These are phyloP conservation scores for Typhlichthys subterraneus DNA, from an alignment of 2,797 vertebrate genomes.

Conservation along the genomic window DNA sequence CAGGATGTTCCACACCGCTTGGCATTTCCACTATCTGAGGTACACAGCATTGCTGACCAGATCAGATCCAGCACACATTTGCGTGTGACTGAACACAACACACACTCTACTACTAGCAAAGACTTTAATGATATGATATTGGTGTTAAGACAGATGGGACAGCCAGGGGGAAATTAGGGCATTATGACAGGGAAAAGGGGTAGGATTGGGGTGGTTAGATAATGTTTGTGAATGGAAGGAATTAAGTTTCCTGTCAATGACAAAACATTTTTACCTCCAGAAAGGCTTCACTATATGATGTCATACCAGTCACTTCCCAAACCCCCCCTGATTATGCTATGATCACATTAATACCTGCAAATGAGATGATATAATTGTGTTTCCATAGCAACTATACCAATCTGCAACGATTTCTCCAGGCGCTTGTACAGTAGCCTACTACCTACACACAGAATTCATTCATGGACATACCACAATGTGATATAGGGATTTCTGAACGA, in stretches of 20 bases:
- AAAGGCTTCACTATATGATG: neutral
- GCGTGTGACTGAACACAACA: slow-evolving; percentile 64
- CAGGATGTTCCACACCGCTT: slow-evolving; percentile 67
- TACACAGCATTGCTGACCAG: slow-evolving; percentile 59
- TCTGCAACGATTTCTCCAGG: slow-evolving; percentile 63
- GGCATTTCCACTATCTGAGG: slow-evolving; percentile 75
- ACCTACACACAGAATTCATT: slow-evolving; percentile 42
- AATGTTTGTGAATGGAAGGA: slow-evolving; percentile 71
- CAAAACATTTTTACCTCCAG: slow-evolving; percentile 10
- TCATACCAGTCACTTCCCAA: neutral
- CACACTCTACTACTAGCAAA: slow-evolving; percentile 41
- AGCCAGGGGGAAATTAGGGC: slow-evolving; percentile 12
- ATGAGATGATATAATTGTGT: slow-evolving; percentile 72
- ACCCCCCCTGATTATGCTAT: slow-evolving; percentile 1
- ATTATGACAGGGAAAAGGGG: slow-evolving; percentile 5
- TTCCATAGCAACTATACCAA: slow-evolving; percentile 77
- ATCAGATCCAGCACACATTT: slow-evolving; percentile 58
- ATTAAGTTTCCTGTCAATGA: slow-evolving; percentile 52
- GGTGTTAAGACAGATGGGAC: slow-evolving; percentile 39
- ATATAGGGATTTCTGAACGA: too few relatives aligned
- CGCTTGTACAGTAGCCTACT: slow-evolving; percentile 69
- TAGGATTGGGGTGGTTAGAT: neutral
- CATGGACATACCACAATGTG: neutral
- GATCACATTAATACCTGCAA: slow-evolving; percentile 68
- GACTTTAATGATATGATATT: slow-evolving; percentile 62